phyloP scores from a whole-genome alignment of 2,113 vertebrate species.

The Cololabis saira region DNA sequence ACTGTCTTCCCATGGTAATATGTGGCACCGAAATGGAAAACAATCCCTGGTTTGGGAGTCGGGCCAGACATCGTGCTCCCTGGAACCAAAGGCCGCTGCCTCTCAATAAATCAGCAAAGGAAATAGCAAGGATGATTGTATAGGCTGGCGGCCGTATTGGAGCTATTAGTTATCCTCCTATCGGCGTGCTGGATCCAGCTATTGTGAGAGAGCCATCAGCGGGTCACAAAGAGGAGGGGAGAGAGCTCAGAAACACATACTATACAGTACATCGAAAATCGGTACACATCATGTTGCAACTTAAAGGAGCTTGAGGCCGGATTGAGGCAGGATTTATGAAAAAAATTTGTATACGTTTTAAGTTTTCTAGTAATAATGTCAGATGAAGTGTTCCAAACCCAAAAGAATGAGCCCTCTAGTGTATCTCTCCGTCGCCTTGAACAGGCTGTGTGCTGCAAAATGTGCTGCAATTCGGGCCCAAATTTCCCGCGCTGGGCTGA shows the following conservation, averaged over 20 bases:
- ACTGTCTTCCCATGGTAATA: slow-evolving; percentile 37
- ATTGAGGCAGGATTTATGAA: no score
- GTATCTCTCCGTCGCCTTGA: no score
- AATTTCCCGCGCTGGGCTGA: no score
- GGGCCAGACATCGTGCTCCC: slow-evolving; percentile 34
- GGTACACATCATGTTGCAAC: no score
- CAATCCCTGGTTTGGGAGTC: slow-evolving; percentile 51
- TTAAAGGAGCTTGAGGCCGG: no score
- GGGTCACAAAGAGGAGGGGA: slow-evolving; percentile 25
- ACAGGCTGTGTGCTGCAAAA: no score
- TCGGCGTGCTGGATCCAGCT: slow-evolving; percentile 37
- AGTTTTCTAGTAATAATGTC: no score
- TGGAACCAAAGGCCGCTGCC: slow-evolving; percentile 61
- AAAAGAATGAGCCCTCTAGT: no score
- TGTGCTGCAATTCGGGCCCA: no score
- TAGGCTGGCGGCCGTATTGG: slow-evolving; percentile 52
- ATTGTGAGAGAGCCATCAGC: slow-evolving; percentile 48
- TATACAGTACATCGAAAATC: no score
- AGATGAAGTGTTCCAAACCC: no score
- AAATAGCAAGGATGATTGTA: slow-evolving; percentile 59
- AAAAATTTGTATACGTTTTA: no score
- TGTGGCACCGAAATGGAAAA: slow-evolving; percentile 56
- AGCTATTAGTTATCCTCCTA: slow-evolving; percentile 64
- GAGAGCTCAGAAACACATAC: slow-evolving; percentile 19
- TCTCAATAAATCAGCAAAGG: slow-evolving; percentile 70